Percentiles rank a stretch among this genome's conserved stretches.
These are phyloP conservation scores for Diorhabda carinulata DNA, from an alignment of 1,140 invertebrate genomes.

Conservation along the genomic window DNA sequence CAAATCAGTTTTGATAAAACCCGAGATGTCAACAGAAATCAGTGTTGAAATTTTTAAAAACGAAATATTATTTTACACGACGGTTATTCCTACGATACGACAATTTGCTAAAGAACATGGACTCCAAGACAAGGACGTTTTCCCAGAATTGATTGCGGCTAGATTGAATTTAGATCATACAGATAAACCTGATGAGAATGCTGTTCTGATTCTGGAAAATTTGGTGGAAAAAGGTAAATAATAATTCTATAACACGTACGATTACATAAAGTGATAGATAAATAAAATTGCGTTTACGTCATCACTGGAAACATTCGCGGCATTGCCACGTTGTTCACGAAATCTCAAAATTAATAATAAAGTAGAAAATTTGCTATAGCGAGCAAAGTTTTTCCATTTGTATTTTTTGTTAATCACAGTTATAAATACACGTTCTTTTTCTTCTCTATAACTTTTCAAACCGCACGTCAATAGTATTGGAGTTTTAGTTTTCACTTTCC, in stretches of 20 bases:
- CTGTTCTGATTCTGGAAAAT: conserved; percentile 47
- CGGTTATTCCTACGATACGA: conserved; percentile 31
- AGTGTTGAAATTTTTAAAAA: conserved; percentile 49
- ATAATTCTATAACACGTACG: background rate
- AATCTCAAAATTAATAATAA: too few relatives aligned
- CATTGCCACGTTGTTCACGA: too few relatives aligned
- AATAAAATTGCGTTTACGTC: too few relatives aligned
- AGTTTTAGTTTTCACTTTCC: too few relatives aligned
- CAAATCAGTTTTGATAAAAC: conserved; percentile 47
- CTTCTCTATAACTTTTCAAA: too few relatives aligned
- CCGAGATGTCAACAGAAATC: conserved; percentile 43
- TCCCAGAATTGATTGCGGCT: conserved; percentile 34
- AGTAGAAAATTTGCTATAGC: too few relatives aligned
- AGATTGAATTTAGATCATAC: conserved; percentile 31
- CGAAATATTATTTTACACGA: conserved; percentile 38
- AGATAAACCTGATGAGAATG: conserved; percentile 37
- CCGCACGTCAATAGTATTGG: too few relatives aligned
- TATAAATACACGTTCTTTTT: too few relatives aligned
- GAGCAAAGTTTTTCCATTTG: too few relatives aligned
- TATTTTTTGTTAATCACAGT: too few relatives aligned
- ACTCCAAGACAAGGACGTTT: conserved; percentile 23
- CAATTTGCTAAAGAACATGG: conserved; percentile 32
- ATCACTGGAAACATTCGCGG: too few relatives aligned
- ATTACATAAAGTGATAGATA: too few relatives aligned
- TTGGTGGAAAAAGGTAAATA: conserved; percentile 38